Evolutionary conservation across 92 coral and sea anemone genomes (phyloP).

Genomic region (Metridium senile): DNA sequence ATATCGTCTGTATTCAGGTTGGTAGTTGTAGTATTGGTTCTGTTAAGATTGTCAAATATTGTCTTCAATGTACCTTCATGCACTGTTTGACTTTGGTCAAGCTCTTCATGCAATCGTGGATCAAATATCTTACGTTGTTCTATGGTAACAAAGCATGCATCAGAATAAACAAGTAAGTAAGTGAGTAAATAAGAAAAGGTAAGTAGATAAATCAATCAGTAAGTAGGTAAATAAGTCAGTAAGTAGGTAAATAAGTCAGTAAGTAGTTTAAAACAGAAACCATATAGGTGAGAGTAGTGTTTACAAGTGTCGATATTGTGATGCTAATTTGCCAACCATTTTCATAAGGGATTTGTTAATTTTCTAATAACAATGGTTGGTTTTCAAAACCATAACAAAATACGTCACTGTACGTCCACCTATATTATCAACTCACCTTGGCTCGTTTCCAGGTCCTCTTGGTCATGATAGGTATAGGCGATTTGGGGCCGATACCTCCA

Average conservation of each 20-base stretch:
- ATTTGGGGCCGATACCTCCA: conserved; percentile 85
- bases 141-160: conserved; percentile 8
- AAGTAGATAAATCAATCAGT: too few species aligned
- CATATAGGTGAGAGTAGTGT: too few species aligned
- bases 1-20: neutral
- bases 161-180: neutral
- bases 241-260: too few species aligned
- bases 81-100: neutral
- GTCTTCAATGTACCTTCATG: neutral
- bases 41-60: neutral
- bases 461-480: conserved; percentile 75
- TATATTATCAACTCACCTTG: conserved; percentile 6
- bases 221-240: too few species aligned
- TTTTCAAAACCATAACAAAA: too few species aligned
- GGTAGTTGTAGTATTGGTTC: neutral
- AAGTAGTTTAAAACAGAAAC: too few species aligned
- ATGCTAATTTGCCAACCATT: too few species aligned
- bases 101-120: conserved; percentile 10
- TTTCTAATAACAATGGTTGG: too few species aligned
- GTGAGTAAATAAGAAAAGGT: neutral
- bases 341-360: too few species aligned
- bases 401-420: too few species aligned
- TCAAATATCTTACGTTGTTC: neutral
- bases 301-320: too few species aligned
- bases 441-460: conserved; percentile 10